Percentiles rank a stretch among this genome's conserved stretches.
Evolutionary conservation across 1,140 invertebrate genomes (phyloP).

Genomic region (Octopus bimaculoides): DNA sequence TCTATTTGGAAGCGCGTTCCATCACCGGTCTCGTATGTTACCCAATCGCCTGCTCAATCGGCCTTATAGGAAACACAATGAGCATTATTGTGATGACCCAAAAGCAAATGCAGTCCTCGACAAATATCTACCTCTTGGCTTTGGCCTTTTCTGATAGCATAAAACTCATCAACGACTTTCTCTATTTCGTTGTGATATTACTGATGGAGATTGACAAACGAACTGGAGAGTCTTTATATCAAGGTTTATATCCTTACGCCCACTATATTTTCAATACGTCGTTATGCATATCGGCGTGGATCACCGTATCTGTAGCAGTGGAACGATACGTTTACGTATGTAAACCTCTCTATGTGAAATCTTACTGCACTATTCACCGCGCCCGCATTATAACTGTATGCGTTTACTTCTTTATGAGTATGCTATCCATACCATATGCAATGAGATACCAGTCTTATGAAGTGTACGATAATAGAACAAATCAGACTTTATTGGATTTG

Average conservation of each 20-base stretch:
- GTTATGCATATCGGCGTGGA: slow-evolving; percentile 72
- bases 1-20: slow-evolving; percentile 45
- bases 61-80: slow-evolving; percentile 71
- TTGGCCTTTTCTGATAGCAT: slow-evolving; percentile 73
- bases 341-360: slow-evolving; percentile 80
- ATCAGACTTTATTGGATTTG: slow-evolving; percentile 26
- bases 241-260: slow-evolving; percentile 51
- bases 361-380: slow-evolving; percentile 71
- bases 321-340: slow-evolving; percentile 95
- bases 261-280: slow-evolving; percentile 53
- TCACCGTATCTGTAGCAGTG: slow-evolving; percentile 89
- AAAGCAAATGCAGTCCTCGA: slow-evolving; percentile 71
- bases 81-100: slow-evolving; percentile 74
- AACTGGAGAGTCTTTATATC: slow-evolving; percentile 35
- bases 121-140: slow-evolving; percentile 72
- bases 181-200: slow-evolving; percentile 67
- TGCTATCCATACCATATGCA: slow-evolving; percentile 48
- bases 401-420: slow-evolving; percentile 45
- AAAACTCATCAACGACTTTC: slow-evolving; percentile 69
- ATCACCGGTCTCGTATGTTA: slow-evolving; percentile 62
- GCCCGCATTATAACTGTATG: slow-evolving; percentile 36
- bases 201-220: slow-evolving; percentile 44
- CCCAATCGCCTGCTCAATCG: slow-evolving; percentile 69
- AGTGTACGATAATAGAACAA: slow-evolving; percentile 26
- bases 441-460: slow-evolving; percentile 45